Conservation (phyloP, 2,888 invertebrate species). For the Phorcus lineatus region DNA sequence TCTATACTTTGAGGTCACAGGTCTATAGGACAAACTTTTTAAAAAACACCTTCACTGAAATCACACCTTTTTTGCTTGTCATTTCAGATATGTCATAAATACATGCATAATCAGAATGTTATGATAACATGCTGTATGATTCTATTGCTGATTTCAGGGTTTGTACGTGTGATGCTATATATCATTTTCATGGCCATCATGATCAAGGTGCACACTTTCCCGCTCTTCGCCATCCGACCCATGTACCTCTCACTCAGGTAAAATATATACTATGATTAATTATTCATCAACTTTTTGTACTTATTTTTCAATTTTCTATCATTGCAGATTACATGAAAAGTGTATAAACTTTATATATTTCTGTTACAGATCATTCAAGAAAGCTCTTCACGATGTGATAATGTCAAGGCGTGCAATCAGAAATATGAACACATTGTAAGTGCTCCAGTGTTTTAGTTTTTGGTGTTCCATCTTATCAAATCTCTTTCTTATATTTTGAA, state of each 20-base stretch:
- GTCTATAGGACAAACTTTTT: no score
- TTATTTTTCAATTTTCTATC: no score
- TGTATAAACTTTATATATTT: conserved; percentile 28
- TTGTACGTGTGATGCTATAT: conserved; percentile 86
- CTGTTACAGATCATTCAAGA: conserved; percentile 89
- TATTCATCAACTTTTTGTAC: no score
- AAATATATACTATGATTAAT: conserved; percentile 54
- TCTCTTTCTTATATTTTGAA: no score
- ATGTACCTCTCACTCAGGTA: conserved; percentile 99
- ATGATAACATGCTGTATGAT: no score
- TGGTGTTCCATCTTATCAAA: no score
- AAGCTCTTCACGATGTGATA: conserved; percentile 92
- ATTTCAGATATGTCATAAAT: no score
- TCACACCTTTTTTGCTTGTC: no score
- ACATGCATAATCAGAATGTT: no score
- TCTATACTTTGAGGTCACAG: no score
- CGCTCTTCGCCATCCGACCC: conserved; percentile 97
- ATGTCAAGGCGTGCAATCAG: conserved; percentile 96
- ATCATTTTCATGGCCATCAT: conserved; percentile 94
- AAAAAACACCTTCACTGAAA: no score
- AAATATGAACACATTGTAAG: conserved; percentile 95
- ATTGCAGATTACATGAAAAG: not conserved
- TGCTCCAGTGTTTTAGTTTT: conserved; percentile 8
- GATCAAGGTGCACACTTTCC: conserved; percentile 97
- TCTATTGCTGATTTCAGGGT: conserved; percentile 76